Percentiles rank a stretch among this genome's conserved stretches.
These are phyloP conservation scores for Melanocharis versteri DNA, from an alignment of 2,113 vertebrate genomes.

Conservation along the genomic window DNA sequence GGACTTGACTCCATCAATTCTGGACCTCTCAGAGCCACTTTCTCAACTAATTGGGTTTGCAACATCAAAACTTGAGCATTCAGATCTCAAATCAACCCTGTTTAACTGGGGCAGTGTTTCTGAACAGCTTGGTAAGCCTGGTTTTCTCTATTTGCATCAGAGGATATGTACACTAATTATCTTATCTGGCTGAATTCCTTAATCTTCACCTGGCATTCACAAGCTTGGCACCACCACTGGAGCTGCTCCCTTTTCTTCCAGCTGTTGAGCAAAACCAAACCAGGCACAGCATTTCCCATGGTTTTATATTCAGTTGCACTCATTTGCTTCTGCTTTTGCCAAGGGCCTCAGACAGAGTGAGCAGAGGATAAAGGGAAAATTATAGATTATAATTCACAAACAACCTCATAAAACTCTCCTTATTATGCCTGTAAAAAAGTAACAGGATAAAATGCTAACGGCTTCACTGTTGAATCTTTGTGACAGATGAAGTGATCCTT, in stretches of 20 bases:
- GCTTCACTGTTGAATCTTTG: background rate
- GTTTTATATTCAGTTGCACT: background rate
- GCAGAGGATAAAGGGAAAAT: background rate
- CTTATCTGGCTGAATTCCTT: background rate
- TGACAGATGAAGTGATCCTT: background rate
- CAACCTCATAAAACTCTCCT: slow-evolving; percentile 1
- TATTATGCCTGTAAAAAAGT: background rate
- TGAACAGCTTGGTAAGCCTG: background rate
- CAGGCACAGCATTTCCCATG: background rate
- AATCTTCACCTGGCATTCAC: background rate
- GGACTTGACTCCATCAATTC: background rate
- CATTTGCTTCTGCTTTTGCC: background rate
- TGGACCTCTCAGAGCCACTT: background rate
- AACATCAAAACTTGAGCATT: background rate
- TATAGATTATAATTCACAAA: background rate
- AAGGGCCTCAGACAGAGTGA: background rate
- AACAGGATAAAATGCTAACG: background rate
- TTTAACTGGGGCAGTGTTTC: background rate
- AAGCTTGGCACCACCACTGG: background rate
- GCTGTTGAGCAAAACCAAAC: background rate
- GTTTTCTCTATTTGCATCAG: background rate
- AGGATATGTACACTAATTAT: accelerated
- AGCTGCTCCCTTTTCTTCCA: background rate
- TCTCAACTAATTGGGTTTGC: background rate
- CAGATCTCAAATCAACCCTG: background rate